phyloP scores from a whole-genome alignment of 2,797 vertebrate genomes.

The Phylloscopus collybita region DNA sequence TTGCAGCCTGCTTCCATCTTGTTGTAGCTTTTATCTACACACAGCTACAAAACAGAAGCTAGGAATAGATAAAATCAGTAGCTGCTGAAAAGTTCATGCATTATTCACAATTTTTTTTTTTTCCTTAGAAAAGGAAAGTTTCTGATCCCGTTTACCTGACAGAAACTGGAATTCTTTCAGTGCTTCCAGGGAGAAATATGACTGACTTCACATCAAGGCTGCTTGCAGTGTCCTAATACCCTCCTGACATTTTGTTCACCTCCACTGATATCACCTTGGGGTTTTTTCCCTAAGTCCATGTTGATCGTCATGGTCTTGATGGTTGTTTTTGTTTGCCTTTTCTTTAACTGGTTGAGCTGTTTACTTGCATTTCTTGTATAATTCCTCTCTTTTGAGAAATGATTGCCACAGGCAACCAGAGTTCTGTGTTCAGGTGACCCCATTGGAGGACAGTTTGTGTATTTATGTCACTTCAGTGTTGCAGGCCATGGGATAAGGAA shows the following conservation, averaged over 20 bases:
- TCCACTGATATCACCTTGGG: background rate
- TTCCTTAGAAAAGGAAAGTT: background rate
- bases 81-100: background rate
- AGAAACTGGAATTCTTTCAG: background rate
- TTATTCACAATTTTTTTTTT: background rate
- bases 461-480: background rate
- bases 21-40: background rate
- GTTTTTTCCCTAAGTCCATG: rapidly evolving
- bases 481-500: background rate
- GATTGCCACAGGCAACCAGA: background rate
- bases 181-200: background rate
- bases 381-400: background rate
- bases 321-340: background rate
- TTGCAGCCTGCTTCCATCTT: background rate
- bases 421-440: background rate
- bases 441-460: background rate
- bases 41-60: background rate
- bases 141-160: background rate
- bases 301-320: background rate
- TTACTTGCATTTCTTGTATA: background rate
- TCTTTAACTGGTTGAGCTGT: background rate
- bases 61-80: background rate
- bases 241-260: background rate
- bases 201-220: background rate
- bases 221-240: background rate